Evolutionary conservation across 1,140 invertebrate genomes (phyloP), one percentile per base, ranked within the genome.

Genomic region (Neocloeon triangulifer): DNA sequence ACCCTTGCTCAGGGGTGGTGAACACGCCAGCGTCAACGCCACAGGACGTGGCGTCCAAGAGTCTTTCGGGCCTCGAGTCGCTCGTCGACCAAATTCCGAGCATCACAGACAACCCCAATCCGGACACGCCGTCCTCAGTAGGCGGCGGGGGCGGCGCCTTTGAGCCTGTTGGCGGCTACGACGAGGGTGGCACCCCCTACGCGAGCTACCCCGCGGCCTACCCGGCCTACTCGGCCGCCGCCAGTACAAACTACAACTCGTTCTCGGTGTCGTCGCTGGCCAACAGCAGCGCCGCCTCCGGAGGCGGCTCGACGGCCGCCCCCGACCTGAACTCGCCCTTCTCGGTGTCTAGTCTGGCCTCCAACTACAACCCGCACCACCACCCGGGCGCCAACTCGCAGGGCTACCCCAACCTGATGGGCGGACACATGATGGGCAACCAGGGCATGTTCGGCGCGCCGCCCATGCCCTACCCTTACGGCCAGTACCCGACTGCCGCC

Each of bases 61-160:
- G 77, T 44, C 55, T 86, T n/a, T 84, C 78, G 6, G 80, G 80
- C 20, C 56, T 86, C 4, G 81, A 86, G 52, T 85, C 78, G 12
- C 55, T 88, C 7, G 81, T 88, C 14, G 80, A 86, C 55, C 81
- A 86, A 58, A 88, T 86, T 49, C 81, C 81, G 5, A 78, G 76
- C 41, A 77, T 85, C 50, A 67, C 71, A 25, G 78, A 81, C 34
- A 66, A 58, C 17, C n/a, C n/a, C n/a, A n/a, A n/a, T n/a, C n/a
- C n/a, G n/a, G n/a, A n/a, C n/a, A n/a, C n/a, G n/a, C n/a, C n/a
- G n/a, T n/a, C n/a, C n/a, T n/a, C n/a, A n/a, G n/a, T 37, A 42
- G 30, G 43, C 40, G 30, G 51, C 48, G 30, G 41, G 20, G 25
- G 37, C 20, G 37, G n/a, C n/a, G n/a, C n/a, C n/a, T n/a, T 32